Conservation (phyloP, 2,797 vertebrate species). For the Tragelaphus eurycerus region DNA sequence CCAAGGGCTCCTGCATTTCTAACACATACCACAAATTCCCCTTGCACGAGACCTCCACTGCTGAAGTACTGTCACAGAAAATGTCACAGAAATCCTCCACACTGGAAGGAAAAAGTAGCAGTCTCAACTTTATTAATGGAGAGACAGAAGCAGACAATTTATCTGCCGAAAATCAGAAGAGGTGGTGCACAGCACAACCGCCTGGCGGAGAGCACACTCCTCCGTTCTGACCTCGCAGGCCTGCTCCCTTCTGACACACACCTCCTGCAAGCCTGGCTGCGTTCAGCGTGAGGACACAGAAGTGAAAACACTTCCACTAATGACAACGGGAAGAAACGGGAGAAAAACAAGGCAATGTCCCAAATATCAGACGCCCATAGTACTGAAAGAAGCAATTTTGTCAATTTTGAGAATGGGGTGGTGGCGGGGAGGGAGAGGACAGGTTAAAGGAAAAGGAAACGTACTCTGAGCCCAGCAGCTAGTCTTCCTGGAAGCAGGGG, state of each 20-base stretch:
- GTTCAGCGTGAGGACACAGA: background rate
- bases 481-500: background rate
- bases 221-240: background rate
- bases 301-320: background rate
- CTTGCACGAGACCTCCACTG: background rate
- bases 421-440: background rate
- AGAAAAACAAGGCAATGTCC: background rate
- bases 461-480: background rate
- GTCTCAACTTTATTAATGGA: background rate
- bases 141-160: background rate
- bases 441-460: background rate
- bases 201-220: background rate
- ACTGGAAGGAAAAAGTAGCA: background rate
- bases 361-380: background rate
- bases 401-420: background rate
- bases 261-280: background rate
- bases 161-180: background rate
- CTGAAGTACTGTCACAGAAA: background rate
- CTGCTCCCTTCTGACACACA: background rate
- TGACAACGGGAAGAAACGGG: background rate
- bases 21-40: background rate
- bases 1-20: background rate
- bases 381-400: background rate
- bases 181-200: background rate
- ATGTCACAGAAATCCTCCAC: background rate